Base-by-base conservation (phyloP, 2,797 vertebrate species). In the Malurus leucopterus region DNA sequence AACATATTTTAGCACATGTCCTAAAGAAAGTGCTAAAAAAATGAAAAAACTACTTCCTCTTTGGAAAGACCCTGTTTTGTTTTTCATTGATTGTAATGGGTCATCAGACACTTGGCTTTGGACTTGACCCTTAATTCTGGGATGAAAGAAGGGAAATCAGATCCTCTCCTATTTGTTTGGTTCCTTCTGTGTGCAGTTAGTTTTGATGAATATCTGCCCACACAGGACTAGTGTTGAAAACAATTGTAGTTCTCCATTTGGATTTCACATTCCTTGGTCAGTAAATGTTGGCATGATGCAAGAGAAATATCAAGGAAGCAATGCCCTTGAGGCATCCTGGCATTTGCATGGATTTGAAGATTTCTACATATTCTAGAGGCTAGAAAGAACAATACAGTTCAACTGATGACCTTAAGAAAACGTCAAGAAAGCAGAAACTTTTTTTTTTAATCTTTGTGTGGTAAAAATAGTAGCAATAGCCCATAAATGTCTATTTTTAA, bases 151-250 rank as follows among this genome's bases (percentile, higher is more conserved):
- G 20, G 14, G 49, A 86, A 15, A 34, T n/a, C 36, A 80, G 20
- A 54, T 85, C n/a, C 24, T 69, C 15, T 74, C 69, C 55, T 38
- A 5, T 67, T 51, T 80, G 20, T 69, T 88, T 70, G 55, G 46
- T 41, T 71, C 30, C 74, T 77, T 61, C 79, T 21, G 11, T 34
- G 40, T 43, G 20, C 5, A 21, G 49, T 50, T 85, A 49, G 24
- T 74, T 91, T 81, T 79, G 40, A 72, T 58, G 51, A 84, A 40
- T 89, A 69, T 90, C 63, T 92, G 87, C 93, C 70, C 36, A 63
- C 74, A 90, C 69, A 62, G 44, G 55, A 88, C 77, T 86, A 22
- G 51, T 76, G 51, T 18, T 58, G 71, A 84, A 77, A 83, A 83
- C 41, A 89, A 69, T 74, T 80, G 77, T 51, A 74, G 55, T 65